Evolutionary conservation across 2,888 invertebrate genomes (phyloP).

Genomic region (Monochamus alternatus): DNA sequence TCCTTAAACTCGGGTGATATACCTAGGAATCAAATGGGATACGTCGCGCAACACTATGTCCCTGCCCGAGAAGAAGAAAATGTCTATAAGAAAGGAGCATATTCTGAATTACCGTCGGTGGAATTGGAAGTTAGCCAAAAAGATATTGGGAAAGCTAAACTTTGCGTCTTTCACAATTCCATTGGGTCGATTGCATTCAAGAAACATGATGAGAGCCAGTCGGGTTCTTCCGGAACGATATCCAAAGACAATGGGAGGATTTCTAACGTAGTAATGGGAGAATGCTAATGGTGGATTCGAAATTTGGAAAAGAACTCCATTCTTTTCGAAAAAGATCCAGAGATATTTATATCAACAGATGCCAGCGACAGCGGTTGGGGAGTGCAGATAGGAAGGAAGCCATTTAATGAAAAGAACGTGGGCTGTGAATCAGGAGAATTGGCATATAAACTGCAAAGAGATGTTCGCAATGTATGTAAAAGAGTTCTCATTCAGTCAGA

Average conservation of each 20-base stretch:
- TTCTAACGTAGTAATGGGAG: background rate
- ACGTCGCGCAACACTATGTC: conserved; percentile 25
- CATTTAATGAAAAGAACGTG: background rate
- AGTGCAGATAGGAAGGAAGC: conserved; percentile 17
- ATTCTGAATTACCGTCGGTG: conserved; percentile 20
- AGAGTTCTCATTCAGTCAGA: conserved; percentile 38
- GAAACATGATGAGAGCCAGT: conserved; percentile 27
- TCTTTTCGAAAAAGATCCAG: conserved; percentile 13
- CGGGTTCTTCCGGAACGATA: conserved; percentile 3
- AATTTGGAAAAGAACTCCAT: background rate
- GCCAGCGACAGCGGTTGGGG: conserved; percentile 44
- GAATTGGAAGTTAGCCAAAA: conserved; percentile 37
- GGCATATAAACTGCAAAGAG: conserved; percentile 42
- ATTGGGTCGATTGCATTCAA: conserved; percentile 31
- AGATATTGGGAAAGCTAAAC: conserved; percentile 31
- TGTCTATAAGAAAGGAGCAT: conserved; percentile 18
- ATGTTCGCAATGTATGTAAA: conserved; percentile 8
- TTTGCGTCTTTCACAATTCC: conserved; percentile 34
- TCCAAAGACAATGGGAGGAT: background rate
- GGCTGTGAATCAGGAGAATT: background rate
- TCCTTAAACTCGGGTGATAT: conserved; percentile 36
- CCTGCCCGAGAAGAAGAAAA: conserved; percentile 21
- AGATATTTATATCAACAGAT: conserved; percentile 46
- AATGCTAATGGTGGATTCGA: conserved; percentile 5
- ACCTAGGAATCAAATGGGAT: conserved; percentile 46